Evolutionary conservation across 2,797 vertebrate genomes (phyloP).

Genomic region (Squalus acanthias): DNA sequence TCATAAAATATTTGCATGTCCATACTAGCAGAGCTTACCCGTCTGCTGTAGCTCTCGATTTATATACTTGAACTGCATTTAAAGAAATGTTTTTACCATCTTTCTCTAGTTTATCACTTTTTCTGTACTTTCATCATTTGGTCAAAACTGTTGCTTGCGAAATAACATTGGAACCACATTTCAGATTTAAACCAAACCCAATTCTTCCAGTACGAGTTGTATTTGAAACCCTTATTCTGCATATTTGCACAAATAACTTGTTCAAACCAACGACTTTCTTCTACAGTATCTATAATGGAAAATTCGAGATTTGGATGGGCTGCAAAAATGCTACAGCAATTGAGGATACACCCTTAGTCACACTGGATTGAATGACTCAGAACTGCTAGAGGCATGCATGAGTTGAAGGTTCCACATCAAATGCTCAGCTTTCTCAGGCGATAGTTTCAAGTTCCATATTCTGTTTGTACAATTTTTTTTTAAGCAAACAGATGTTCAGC

Average conservation of each 20-base stretch:
- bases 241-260: not conserved
- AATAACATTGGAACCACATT: not conserved
- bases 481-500: not conserved
- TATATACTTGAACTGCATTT: not conserved
- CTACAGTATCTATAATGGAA: not conserved
- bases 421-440: not conserved
- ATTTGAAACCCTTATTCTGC: not conserved
- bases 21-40: not conserved
- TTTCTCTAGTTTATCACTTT: not conserved
- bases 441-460: not conserved
- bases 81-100: not conserved
- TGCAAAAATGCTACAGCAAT: not conserved
- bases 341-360: constrained; percentile 1
- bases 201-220: not conserved
- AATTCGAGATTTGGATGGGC: not conserved
- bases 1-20: not conserved
- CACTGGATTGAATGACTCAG: not conserved
- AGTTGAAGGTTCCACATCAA: not conserved
- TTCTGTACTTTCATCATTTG: not conserved
- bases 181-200: not conserved
- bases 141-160: not conserved
- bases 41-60: not conserved
- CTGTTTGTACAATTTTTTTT: not conserved
- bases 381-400: not conserved
- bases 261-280: not conserved